Base-by-base conservation (phyloP, 1,140 invertebrate species). In the Hestina assimilis region DNA sequence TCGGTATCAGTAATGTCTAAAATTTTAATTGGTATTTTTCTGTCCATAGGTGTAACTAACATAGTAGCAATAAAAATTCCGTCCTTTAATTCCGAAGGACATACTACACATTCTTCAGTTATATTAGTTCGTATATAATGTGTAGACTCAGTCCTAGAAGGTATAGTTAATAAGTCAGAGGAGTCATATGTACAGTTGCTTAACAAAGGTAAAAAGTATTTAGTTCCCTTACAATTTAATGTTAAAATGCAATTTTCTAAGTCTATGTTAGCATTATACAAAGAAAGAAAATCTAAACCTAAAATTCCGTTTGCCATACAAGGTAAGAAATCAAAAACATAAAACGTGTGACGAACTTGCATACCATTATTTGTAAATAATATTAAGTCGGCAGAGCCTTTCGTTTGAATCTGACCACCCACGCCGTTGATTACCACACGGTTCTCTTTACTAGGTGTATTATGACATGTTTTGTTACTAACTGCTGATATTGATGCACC, bases 391-490 rank as follows among this genome's bases (percentile, higher is more conserved):
- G n/a, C 24, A 9, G 24, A 26, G 5, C 24, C 24, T 26, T 26
- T 26, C 6, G 24, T 9, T 26, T 9, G 24, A 26, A 26, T 8
- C 24, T 26, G 24, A 26, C 24, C 24, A 26, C 24, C 24, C n/a
- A 26, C 5, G n/a, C 24, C 24, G 24, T 26, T 26, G 24, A 26
- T 26, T 26, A 26, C 24, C 6, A 26, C n/a, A 26, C 24, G 24
- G n/a, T 26, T 26, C n/a, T 9, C 24, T 8, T 8, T 26, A 8
- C 6, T 26, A 8, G 24, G 24, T 26, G 24, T 26, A 26, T 26
- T 26, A 9, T 9, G 24, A 26, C 24, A 26, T 9, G n/a, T 70
- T 65, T 55, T 54, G 59, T 40, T 65, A 51, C 31, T 15, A 38
- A 38, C 15, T 15, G 33, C 14, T 6, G 17, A 38, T 7, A 38